Evolutionary conservation across 1,140 invertebrate genomes (phyloP).

Genomic region (Paraescarpia echinospica): DNA sequence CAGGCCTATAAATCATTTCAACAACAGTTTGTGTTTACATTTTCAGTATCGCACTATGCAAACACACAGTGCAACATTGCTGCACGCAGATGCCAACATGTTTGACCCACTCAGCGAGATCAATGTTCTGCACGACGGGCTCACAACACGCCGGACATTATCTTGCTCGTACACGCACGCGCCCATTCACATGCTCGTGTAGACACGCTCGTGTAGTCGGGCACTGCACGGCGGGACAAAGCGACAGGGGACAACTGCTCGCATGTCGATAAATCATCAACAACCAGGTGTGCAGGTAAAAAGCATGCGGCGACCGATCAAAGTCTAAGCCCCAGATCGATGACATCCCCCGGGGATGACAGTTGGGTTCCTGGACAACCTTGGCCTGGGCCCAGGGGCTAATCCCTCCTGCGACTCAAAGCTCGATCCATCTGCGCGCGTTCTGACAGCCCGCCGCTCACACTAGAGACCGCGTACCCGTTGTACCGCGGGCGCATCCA

Average conservation of each 20-base stretch:
- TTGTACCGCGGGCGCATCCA: background rate
- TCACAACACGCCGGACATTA: background rate
- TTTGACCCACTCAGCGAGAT: background rate
- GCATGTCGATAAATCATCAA: background rate
- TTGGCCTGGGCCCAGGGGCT: background rate
- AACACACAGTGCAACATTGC: background rate
- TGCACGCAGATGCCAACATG: background rate
- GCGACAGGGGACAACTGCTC: background rate
- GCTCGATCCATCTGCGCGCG: background rate
- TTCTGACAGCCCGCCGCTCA: background rate
- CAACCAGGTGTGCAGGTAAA: background rate
- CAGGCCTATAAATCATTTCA: no score
- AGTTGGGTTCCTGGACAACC: background rate
- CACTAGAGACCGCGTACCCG: background rate
- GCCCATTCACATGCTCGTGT: background rate
- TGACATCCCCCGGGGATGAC: background rate
- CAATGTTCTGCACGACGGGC: background rate
- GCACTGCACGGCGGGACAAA: background rate
- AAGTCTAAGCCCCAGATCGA: background rate
- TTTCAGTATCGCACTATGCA: no score
- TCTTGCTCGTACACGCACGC: background rate
- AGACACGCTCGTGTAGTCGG: background rate
- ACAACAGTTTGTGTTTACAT: no score
- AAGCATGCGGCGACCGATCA: background rate
- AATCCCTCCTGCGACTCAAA: background rate